Evolutionary conservation across 2,888 invertebrate species (phyloP).

Genomic region (Tuberolachnus salignus): DNA sequence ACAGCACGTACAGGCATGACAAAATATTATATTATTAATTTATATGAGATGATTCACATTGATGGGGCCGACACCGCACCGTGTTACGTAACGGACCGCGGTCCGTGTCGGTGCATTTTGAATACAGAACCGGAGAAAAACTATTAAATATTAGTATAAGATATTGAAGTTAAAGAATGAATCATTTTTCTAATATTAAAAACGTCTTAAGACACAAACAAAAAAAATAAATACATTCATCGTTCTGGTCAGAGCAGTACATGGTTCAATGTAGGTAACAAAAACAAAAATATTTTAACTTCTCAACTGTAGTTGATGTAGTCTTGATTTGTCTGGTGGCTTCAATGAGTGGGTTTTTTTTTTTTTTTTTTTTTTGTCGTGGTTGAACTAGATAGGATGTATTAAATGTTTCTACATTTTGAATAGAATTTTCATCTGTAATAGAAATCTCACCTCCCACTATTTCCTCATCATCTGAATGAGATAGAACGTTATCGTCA

Average conservation of each 20-base stretch:
- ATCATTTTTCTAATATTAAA: no score
- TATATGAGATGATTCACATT: background rate
- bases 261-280: no score
- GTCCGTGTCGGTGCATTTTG: no score
- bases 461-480: background rate
- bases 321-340: background rate
- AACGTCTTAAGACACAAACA: no score
- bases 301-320: no score
- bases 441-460: background rate
- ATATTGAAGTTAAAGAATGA: no score
- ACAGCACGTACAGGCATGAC: constrained; percentile 7
- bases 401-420: background rate
- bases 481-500: background rate
- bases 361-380: background rate
- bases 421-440: background rate
- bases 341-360: background rate
- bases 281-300: no score
- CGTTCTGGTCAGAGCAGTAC: no score
- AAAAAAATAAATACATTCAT: no score
- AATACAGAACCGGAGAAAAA: no score
- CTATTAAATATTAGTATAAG: no score
- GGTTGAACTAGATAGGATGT: background rate
- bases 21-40: background rate
- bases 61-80: background rate
- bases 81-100: no score